phyloP scores from a whole-genome alignment of 1,140 invertebrate species.

The Agrilus planipennis region DNA sequence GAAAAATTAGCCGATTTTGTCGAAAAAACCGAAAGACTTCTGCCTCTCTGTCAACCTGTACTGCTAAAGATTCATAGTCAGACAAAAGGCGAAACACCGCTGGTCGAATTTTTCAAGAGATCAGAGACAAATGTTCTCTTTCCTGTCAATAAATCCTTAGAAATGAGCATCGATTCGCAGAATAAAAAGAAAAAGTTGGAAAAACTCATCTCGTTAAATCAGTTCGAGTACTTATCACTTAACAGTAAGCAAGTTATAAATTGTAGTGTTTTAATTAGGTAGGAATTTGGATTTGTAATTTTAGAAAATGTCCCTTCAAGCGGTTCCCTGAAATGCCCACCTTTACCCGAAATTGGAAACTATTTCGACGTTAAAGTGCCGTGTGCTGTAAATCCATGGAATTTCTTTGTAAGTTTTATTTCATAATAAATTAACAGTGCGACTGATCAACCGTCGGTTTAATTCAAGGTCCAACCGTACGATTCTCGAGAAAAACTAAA shows the following conservation, averaged over 20 bases:
- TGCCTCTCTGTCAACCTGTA: constrained; percentile 35
- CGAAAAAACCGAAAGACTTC: constrained; percentile 34
- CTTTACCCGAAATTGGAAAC: constrained; percentile 13
- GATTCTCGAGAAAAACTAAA: constrained; percentile 15
- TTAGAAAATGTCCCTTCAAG: constrained; percentile 23
- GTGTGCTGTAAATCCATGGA: constrained; percentile 30
- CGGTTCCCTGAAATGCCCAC: constrained; percentile 18
- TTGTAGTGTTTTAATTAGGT: background rate
- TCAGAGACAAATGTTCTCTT: constrained; percentile 41
- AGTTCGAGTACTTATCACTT: background rate
- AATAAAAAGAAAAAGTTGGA: constrained; percentile 2
- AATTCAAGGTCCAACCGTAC: constrained; percentile 24
- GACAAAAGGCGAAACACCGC: constrained; percentile 21
- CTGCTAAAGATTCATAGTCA: constrained; percentile 31
- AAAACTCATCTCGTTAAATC: constrained; percentile 4
- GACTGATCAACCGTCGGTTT: background rate
- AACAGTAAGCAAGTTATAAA: constrained; percentile 2
- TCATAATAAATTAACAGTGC: background rate
- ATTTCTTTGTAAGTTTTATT: constrained; percentile 25
- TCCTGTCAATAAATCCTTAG: constrained; percentile 47
- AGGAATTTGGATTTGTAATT: no score
- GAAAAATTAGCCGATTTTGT: constrained; percentile 20
- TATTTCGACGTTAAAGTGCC: constrained; percentile 28
- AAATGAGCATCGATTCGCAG: constrained; percentile 1
- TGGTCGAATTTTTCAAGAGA: constrained; percentile 50